Evolutionary conservation across 2,113 vertebrate species (phyloP).

Genomic region (Procavia capensis): DNA sequence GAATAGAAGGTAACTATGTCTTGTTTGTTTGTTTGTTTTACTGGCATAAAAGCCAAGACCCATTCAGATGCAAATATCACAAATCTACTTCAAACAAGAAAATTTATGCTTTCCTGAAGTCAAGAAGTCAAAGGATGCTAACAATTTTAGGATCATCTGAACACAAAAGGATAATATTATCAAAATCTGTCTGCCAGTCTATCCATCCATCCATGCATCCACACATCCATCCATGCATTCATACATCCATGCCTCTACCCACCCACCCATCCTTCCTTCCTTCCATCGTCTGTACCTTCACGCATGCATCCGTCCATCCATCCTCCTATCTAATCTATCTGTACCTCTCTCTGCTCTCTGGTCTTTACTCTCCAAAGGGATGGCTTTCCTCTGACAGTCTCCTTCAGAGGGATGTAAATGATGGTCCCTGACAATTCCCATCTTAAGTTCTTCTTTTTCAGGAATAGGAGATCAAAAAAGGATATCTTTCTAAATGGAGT

Average conservation of each 20-base stretch:
- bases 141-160: background rate
- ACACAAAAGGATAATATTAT: background rate
- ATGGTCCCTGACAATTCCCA: rapidly evolving
- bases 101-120: background rate
- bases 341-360: rapidly evolving
- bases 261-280: no score
- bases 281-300: no score
- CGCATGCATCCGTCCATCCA: background rate
- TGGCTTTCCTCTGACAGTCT: background rate
- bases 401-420: background rate
- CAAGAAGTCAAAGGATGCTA: background rate
- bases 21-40: no score
- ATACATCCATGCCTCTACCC: no score
- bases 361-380: background rate
- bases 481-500: background rate
- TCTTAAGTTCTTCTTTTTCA: background rate
- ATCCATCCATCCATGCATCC: background rate
- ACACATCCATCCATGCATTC: background rate
- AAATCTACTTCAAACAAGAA: background rate
- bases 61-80: background rate
- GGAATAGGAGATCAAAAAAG: background rate
- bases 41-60: background rate
- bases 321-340: background rate
- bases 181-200: background rate
- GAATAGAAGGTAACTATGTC: background rate